Evolutionary conservation across 2,797 vertebrate species (phyloP).

Genomic region (Oreochromis mossambicus): DNA sequence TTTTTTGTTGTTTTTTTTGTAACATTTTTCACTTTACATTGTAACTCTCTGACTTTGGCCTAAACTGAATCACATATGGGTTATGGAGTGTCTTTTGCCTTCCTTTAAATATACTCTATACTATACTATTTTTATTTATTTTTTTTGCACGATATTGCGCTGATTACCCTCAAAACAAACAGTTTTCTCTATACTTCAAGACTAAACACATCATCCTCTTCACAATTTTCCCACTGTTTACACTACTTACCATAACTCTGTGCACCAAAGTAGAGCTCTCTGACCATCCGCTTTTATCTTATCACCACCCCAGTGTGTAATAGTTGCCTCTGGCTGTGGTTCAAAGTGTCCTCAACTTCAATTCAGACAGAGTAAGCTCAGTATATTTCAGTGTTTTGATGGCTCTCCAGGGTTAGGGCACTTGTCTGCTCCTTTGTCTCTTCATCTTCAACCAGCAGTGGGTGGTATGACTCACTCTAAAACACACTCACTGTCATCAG

Average conservation of each 20-base stretch:
- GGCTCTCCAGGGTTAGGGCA: slow-evolving; percentile 41
- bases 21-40: not conserved
- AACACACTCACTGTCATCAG: slow-evolving; percentile 25
- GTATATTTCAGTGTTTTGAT: slow-evolving; percentile 38
- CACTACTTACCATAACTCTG: not conserved
- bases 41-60: not conserved
- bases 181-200: not conserved
- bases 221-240: not conserved
- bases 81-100: not conserved
- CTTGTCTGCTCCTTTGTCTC: slow-evolving; percentile 50
- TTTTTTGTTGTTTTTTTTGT: not conserved
- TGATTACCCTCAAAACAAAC: not conserved
- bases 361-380: not conserved
- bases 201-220: not conserved
- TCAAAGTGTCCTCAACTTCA: slow-evolving; percentile 34
- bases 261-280: not conserved
- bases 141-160: not conserved
- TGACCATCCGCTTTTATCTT: slow-evolving; percentile 18
- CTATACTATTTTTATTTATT: not conserved
- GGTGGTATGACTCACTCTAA: slow-evolving; percentile 49
- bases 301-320: not conserved
- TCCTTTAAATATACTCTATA: not conserved
- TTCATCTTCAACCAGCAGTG: slow-evolving; percentile 34
- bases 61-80: not conserved
- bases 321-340: slow-evolving; percentile 9